Conservation (phyloP, 2,797 vertebrate genomes). For the Cuniculus paca region DNA sequence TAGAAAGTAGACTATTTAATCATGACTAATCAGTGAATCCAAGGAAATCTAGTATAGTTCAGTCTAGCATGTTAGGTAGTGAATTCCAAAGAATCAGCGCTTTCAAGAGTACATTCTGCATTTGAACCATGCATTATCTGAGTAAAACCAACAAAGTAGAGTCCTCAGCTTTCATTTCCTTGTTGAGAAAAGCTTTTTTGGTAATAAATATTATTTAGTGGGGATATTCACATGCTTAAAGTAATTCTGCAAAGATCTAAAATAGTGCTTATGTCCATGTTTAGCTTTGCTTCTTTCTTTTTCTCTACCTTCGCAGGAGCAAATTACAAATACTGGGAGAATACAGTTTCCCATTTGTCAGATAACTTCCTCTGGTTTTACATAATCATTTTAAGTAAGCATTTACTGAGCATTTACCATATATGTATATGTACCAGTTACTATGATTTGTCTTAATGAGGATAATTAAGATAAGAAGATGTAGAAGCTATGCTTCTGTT, state of each 20-base stretch:
- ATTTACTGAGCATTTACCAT: neutral
- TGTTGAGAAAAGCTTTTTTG: neutral
- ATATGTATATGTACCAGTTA: neutral
- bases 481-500: neutral
- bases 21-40: neutral
- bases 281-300: constrained; percentile 9
- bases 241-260: neutral
- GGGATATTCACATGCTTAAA: neutral
- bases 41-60: neutral
- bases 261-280: neutral
- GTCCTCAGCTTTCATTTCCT: neutral
- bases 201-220: neutral
- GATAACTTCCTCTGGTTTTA: neutral
- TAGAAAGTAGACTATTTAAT: neutral
- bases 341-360: neutral
- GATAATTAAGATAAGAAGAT: neutral
- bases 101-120: neutral
- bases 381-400: neutral
- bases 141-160: neutral
- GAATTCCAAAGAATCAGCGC: neutral
- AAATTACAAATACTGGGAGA: constrained; percentile 3
- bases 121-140: neutral
- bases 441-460: neutral
- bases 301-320: neutral
- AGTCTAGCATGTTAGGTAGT: neutral